Percentiles rank a stretch among this genome's conserved stretches.
Conservation (phyloP, 2,113 vertebrate species). For the Entelurus aequoreus region DNA sequence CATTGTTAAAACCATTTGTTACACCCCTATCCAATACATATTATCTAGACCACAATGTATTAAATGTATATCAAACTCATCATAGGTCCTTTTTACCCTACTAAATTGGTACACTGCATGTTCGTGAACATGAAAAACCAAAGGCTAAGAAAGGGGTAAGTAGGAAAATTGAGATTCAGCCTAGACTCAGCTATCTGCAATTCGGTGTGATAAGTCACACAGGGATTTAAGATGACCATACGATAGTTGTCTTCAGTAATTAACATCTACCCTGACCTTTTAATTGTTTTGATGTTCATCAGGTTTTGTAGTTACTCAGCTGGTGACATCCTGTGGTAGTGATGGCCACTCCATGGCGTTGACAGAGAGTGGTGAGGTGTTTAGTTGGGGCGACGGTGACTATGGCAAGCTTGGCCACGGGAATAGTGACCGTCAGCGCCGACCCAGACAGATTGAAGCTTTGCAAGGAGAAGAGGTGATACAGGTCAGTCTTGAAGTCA, state of each 20-base stretch:
- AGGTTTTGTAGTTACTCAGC: slow-evolving; percentile 78
- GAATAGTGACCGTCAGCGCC: slow-evolving; percentile 76
- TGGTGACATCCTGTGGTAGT: slow-evolving; percentile 77
- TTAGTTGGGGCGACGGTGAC: slow-evolving; percentile 81
- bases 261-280: background rate
- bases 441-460: slow-evolving; percentile 76
- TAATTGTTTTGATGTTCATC: background rate
- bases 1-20: too few relatives aligned
- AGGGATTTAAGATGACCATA: background rate
- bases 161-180: background rate
- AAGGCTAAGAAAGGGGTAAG: background rate
- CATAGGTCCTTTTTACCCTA: too few relatives aligned
- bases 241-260: background rate
- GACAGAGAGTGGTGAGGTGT: slow-evolving; percentile 79
- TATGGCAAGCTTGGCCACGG: slow-evolving; percentile 80
- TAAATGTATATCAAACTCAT: too few relatives aligned
- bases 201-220: background rate
- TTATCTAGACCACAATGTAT: too few relatives aligned
- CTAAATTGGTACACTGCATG: too few relatives aligned
- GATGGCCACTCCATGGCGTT: slow-evolving; percentile 79
- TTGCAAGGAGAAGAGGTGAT: slow-evolving; percentile 79
- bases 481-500: slow-evolving; percentile 57
- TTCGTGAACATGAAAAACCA: too few relatives aligned
- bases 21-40: too few relatives aligned
- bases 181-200: background rate